Percentiles rank a stretch among this genome's conserved stretches.
These are phyloP conservation scores for Luidia sarsii DNA, from an alignment of 53 echinoderm and acorn worm genomes.

Conservation along the genomic window DNA sequence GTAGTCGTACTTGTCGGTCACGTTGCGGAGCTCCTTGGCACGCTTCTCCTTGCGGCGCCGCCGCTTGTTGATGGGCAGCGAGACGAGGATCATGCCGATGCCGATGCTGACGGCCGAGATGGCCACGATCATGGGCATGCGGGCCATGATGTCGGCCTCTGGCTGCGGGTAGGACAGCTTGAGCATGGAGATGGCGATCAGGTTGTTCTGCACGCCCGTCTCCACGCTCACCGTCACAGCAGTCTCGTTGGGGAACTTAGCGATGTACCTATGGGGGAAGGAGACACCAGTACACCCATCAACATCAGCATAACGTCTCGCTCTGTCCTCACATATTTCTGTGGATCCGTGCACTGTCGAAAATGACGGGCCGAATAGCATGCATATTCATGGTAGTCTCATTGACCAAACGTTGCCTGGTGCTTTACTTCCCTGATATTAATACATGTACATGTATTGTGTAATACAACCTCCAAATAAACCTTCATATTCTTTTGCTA, in stretches of 20 bases:
- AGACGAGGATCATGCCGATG: slow-evolving; percentile 70
- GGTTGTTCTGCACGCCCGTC: slow-evolving; percentile 95
- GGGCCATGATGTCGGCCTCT: slow-evolving; percentile 90
- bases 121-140: slow-evolving; percentile 86
- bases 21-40: slow-evolving; percentile 19
- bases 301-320: too few relatives aligned
- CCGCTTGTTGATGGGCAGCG: slow-evolving; percentile 70
- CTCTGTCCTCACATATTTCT: too few relatives aligned
- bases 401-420: too few relatives aligned
- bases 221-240: slow-evolving; percentile 80
- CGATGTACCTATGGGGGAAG: slow-evolving; percentile 65
- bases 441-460: too few relatives aligned
- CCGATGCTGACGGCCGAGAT: slow-evolving; percentile 82
- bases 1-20: slow-evolving; percentile 47
- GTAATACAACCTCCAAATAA: too few relatives aligned
- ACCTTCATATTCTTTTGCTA: too few relatives aligned
- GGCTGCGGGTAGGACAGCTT: slow-evolving; percentile 94
- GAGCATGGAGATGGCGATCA: slow-evolving; percentile 88
- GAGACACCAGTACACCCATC: too few relatives aligned
- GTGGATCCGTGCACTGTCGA: not conserved
- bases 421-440: too few relatives aligned
- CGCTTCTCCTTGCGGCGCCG: slow-evolving; percentile 21
- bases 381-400: too few relatives aligned
- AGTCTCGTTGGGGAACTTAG: slow-evolving; percentile 65
- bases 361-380: not conserved